phyloP scores from a whole-genome alignment of 2,888 invertebrate genomes.

The Neoitamus cyanurus region DNA sequence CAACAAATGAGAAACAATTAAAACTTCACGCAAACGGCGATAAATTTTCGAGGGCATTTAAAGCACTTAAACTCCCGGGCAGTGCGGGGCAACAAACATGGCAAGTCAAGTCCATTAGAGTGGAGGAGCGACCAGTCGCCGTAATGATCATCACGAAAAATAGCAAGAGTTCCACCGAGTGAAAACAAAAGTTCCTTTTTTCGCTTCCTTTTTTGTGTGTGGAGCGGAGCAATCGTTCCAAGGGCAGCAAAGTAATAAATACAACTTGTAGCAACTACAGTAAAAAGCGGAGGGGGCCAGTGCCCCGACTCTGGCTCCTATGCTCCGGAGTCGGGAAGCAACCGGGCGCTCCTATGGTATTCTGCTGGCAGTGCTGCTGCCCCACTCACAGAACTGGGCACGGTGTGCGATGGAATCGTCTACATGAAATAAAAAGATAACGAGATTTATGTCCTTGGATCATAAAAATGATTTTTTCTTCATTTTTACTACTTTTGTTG shows the following conservation, averaged over 20 bases:
- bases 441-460: constrained; percentile 66
- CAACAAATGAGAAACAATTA: neutral
- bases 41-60: neutral
- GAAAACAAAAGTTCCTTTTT: constrained; percentile 37
- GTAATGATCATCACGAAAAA: constrained; percentile 30
- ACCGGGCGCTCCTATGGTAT: neutral
- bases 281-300: neutral
- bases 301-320: neutral
- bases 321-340: neutral
- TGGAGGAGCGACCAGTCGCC: neutral
- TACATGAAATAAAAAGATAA: constrained; percentile 58
- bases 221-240: constrained; percentile 27
- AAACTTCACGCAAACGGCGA: neutral
- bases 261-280: constrained; percentile 38
- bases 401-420: constrained; percentile 22
- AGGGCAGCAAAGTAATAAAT: constrained; percentile 35
- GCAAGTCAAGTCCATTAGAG: neutral
- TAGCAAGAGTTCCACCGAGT: constrained; percentile 34
- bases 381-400: neutral
- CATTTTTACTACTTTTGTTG: constrained; percentile 59
- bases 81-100: neutral
- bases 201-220: constrained; percentile 18
- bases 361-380: neutral
- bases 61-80: neutral
- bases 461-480: constrained; percentile 63